Evolutionary conservation across 1,140 invertebrate genomes (phyloP).

Genomic region (Trachelipus rathkii): DNA sequence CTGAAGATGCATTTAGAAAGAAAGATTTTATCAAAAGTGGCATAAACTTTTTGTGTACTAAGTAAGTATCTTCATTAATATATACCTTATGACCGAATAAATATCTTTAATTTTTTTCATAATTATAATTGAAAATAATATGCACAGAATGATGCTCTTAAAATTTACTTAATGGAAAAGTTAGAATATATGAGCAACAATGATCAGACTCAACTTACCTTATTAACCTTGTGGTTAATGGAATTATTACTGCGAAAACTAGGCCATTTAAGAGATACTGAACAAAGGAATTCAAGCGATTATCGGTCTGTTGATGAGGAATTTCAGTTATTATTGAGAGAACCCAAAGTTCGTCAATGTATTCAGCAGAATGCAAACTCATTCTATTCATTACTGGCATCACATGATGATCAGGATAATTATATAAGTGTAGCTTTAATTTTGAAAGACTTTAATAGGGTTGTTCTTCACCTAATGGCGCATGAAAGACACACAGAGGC

Average conservation of each 20-base stretch:
- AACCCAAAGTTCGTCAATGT: constrained; percentile 47
- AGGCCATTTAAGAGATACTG: constrained; percentile 62
- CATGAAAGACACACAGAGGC: constrained; percentile 53
- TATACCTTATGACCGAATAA: too few species aligned
- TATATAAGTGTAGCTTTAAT: constrained; percentile 38
- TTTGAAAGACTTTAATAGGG: constrained; percentile 50
- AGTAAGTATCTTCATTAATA: constrained; percentile 82
- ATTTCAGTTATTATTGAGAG: constrained; percentile 56
- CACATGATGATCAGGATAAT: constrained; percentile 80
- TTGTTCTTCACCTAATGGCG: constrained; percentile 38
- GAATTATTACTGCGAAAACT: constrained; percentile 87
- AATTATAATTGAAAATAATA: constrained; percentile 69
- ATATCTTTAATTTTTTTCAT: too few species aligned
- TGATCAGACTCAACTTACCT: constrained; percentile 70
- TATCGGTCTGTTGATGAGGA: constrained; percentile 69
- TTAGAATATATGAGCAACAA: constrained; percentile 46
- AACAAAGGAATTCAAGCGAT: constrained; percentile 53
- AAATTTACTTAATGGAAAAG: constrained; percentile 71
- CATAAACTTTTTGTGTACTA: constrained; percentile 78
- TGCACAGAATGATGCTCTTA: constrained; percentile 79
- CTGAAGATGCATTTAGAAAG: constrained; percentile 76
- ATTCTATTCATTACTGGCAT: constrained; percentile 83
- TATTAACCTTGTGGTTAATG: constrained; percentile 88
- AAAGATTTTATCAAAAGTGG: constrained; percentile 79
- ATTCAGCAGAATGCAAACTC: constrained; percentile 63